Conservation (phyloP, 2,888 invertebrate species). For the Philaethria dido region DNA sequence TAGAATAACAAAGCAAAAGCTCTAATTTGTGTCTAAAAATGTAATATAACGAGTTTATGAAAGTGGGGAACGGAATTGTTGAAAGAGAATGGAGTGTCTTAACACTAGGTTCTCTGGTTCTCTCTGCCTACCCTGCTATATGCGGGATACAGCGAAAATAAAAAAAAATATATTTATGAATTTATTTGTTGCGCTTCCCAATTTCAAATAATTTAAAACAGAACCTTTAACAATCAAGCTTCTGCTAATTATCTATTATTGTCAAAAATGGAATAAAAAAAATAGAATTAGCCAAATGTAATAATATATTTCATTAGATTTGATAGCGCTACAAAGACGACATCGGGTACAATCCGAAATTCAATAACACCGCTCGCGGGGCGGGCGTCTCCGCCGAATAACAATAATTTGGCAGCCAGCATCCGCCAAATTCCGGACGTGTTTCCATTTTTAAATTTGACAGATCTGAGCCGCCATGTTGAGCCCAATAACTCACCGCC, state of each 20-base stretch:
- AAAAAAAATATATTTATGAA: no score
- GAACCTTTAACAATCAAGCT: neutral
- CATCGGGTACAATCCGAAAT: slow-evolving; percentile 70
- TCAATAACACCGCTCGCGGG: slow-evolving; percentile 73
- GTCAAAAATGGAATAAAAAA: slow-evolving; percentile 1
- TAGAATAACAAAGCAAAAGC: no score
- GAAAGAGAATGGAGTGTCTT: no score
- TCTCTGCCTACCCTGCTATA: no score
- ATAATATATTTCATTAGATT: slow-evolving; percentile 57
- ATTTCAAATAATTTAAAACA: no score
- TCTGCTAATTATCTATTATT: neutral
- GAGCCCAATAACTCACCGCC: slow-evolving; percentile 57
- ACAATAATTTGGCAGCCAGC: slow-evolving; percentile 80
- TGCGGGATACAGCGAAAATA: no score
- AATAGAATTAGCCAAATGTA: slow-evolving; percentile 40
- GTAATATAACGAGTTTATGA: no score
- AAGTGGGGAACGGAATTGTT: no score
- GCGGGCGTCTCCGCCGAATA: slow-evolving; percentile 68
- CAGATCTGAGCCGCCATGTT: slow-evolving; percentile 64
- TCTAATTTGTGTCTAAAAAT: no score
- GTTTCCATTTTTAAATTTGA: slow-evolving; percentile 83
- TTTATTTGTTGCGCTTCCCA: no score
- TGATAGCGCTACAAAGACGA: slow-evolving; percentile 63
- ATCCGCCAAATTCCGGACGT: slow-evolving; percentile 77
- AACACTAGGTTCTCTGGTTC: no score